Base-by-base conservation (phyloP, 2,888 invertebrate species). In the Andricus curvator region DNA sequence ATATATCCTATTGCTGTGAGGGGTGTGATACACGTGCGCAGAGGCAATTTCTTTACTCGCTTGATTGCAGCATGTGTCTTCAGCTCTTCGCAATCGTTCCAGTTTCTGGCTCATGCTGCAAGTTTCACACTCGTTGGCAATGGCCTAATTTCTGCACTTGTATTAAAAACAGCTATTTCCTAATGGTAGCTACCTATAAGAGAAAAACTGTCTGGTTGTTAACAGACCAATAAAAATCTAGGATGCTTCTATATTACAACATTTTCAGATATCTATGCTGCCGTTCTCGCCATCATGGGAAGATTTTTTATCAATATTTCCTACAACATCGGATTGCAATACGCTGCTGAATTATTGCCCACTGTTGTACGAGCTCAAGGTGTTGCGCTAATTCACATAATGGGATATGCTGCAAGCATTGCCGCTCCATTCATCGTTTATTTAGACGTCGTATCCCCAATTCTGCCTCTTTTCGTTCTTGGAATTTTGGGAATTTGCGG, bases 341-440 rank as follows among this genome's bases (percentile, higher is more conserved):
- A 97, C 92, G 97, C 97, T 0, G 97, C 98, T 0, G 98, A 98
- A 90, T 92, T 98, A 20, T 91, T 98, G 15, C 98, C 98, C 0
- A 98, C 98, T 0, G 97, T 97, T 1, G 97, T 98, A 0, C 92
- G 98, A 67, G 97, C 97, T 0, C 97, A 97, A 90, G 97, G 97
- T 0, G 97, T 98, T 0, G 97, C 97, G 0, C 93, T 97, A 22
- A 96, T 97, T 77, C 97, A 97, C 88, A 97, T 97, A 80, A 97
- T 97, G 96, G 97, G 97, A 60, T 97, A 97, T 86, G 96, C 97
- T 0, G 96, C 97, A 0, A 96, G 96, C 77, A 97, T 97, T 83
- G 92, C 97, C 0, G 96, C 97, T 0, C 98, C 98, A 0, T 97
- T 97, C 89, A 95, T 98, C 2, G 97, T 98, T 15, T 97, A 97